These are phyloP conservation scores for Choristoneura rosaceana DNA, from an alignment of 2,888 invertebrate species.

Conservation along the genomic window DNA sequence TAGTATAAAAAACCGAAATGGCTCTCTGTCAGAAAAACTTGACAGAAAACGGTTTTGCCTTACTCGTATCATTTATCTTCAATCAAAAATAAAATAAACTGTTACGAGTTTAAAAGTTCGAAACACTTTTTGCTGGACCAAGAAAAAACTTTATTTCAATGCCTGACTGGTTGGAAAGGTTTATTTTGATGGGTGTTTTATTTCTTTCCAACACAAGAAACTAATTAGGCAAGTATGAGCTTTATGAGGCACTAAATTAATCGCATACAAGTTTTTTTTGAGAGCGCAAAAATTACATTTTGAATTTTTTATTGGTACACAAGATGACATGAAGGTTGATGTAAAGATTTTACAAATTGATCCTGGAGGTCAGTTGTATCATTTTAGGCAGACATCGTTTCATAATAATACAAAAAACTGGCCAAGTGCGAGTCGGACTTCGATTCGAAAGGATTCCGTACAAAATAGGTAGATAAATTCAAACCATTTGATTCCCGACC, in stretches of 20 bases:
- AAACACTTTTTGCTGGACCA: background rate
- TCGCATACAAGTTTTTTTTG: background rate
- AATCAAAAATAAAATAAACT: constrained; percentile 6
- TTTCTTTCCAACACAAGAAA: background rate
- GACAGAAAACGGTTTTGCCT: background rate
- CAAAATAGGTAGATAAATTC: no score
- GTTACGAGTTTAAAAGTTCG: background rate
- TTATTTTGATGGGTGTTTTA: background rate
- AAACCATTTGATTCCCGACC: no score
- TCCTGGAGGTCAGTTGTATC: no score
- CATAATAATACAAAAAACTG: no score
- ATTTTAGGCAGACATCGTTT: no score
- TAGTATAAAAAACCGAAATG: background rate
- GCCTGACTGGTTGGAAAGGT: background rate
- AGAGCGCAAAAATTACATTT: background rate
- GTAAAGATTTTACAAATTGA: no score
- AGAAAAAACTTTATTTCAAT: constrained; percentile 2
- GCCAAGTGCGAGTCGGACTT: no score
- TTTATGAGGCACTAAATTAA: no score
- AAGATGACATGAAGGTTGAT: no score
- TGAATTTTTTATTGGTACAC: no score
- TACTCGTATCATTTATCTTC: background rate
- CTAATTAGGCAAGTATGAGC: background rate
- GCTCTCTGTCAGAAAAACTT: background rate
- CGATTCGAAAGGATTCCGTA: no score